These are phyloP conservation scores for Sceloporus tristichus DNA, from an alignment of 2,113 vertebrate genomes.

Conservation along the genomic window DNA sequence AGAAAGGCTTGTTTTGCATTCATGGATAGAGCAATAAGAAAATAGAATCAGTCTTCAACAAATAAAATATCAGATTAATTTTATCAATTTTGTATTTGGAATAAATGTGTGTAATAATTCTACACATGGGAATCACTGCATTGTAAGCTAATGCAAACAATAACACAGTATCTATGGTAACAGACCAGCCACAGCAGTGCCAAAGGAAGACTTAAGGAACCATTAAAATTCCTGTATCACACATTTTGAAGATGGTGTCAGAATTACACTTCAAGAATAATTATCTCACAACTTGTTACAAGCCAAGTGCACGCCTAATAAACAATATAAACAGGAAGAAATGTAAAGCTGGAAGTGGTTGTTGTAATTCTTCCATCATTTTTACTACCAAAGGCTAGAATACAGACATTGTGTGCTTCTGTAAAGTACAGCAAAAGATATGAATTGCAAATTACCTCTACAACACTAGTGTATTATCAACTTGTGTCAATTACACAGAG, in stretches of 20 bases:
- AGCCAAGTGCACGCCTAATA: not conserved
- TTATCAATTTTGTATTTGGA: slow-evolving; percentile 43
- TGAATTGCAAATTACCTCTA: no score
- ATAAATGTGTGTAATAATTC: slow-evolving; percentile 47
- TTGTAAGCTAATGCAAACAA: slow-evolving; percentile 38
- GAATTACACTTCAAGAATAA: slow-evolving; percentile 45
- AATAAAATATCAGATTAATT: slow-evolving; percentile 17
- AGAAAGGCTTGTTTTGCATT: slow-evolving; percentile 23
- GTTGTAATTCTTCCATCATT: no score
- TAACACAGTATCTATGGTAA: slow-evolving; percentile 62
- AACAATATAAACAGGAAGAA: not conserved
- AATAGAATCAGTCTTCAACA: slow-evolving; percentile 13
- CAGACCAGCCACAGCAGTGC: slow-evolving; percentile 46
- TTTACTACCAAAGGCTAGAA: no score
- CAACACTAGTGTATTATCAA: no score
- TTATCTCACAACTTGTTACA: slow-evolving; percentile 34
- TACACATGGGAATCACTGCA: slow-evolving; percentile 39
- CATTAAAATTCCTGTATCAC: slow-evolving; percentile 38
- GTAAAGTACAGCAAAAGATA: no score
- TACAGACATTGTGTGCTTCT: no score
- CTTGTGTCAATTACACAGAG: no score
- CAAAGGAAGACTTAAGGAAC: slow-evolving; percentile 23
- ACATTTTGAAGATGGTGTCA: slow-evolving; percentile 27
- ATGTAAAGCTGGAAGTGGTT: no score
- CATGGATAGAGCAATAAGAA: not conserved